Conservation (phyloP, 2,797 vertebrate species). For the Enteromius trimaculatus region DNA sequence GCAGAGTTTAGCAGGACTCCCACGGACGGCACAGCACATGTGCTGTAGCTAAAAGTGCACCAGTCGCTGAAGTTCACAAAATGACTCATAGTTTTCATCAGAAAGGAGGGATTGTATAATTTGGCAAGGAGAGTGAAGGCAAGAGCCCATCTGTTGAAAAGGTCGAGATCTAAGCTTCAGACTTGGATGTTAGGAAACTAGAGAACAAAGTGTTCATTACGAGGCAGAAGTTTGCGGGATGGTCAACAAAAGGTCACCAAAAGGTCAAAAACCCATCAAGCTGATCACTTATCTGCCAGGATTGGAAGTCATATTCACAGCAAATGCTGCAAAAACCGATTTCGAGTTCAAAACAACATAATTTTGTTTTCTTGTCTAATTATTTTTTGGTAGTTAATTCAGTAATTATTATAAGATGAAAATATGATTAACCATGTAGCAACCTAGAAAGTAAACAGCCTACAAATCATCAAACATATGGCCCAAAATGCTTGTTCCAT, state of each 20-base stretch:
- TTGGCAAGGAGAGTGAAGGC: slow-evolving; percentile 36
- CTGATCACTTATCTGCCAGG: slow-evolving; percentile 65
- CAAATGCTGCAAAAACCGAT: not conserved
- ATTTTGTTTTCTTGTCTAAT: not conserved
- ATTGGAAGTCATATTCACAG: not conserved
- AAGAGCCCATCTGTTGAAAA: slow-evolving; percentile 53
- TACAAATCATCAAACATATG: slow-evolving; percentile 20
- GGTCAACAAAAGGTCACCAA: slow-evolving; percentile 73
- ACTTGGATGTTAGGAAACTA: slow-evolving; percentile 36
- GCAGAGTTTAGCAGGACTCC: slow-evolving; percentile 25
- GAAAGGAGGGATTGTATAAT: slow-evolving; percentile 38
- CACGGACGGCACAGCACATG: slow-evolving; percentile 28
- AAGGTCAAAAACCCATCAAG: slow-evolving; percentile 63
- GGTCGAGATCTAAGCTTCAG: slow-evolving; percentile 43
- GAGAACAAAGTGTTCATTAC: slow-evolving; percentile 48
- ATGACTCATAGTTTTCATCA: slow-evolving; percentile 42
- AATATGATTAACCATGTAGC: not conserved
- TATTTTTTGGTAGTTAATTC: not conserved
- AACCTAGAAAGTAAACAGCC: not conserved
- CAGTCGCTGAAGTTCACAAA: slow-evolving; percentile 42
- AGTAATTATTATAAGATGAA: not conserved
- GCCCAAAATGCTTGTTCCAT: not conserved
- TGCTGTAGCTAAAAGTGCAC: slow-evolving; percentile 22
- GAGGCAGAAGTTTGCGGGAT: slow-evolving; percentile 67
- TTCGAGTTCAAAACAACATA: not conserved